A percentile compares a stretch with the other conserved stretches of the same genome.
These are phyloP conservation scores for Elymnias hypermnestra DNA, from an alignment of 1,140 invertebrate species.

Conservation along the genomic window DNA sequence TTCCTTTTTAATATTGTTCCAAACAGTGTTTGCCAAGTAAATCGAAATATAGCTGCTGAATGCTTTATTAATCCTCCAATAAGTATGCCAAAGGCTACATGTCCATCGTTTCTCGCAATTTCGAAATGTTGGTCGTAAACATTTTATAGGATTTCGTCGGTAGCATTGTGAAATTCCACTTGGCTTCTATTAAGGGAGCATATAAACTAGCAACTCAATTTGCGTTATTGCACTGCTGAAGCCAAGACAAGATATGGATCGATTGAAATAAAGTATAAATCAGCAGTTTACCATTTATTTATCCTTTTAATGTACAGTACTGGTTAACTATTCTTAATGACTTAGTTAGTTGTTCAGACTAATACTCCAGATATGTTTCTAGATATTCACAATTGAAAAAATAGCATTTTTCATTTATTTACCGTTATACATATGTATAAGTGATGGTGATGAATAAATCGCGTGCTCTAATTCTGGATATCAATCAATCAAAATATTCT, in stretches of 20 bases:
- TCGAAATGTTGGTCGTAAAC: slow-evolving; percentile 41
- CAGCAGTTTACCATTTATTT: background rate
- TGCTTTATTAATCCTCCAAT: slow-evolving; percentile 10
- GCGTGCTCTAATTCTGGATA: too few relatives aligned
- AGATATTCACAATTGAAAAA: too few relatives aligned
- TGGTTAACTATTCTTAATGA: too few relatives aligned
- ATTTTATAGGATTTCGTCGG: slow-evolving; percentile 40
- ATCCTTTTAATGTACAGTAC: too few relatives aligned
- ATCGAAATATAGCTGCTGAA: slow-evolving; percentile 6
- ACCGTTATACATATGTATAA: too few relatives aligned
- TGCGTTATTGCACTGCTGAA: slow-evolving; percentile 6
- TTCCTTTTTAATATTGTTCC: too few relatives aligned
- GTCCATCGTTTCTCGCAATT: slow-evolving; percentile 14
- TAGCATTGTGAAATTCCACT: slow-evolving; percentile 39
- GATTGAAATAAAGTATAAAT: slow-evolving; percentile 5
- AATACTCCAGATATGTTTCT: too few relatives aligned
- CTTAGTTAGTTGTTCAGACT: too few relatives aligned
- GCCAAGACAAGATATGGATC: slow-evolving; percentile 5
- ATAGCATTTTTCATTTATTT: too few relatives aligned
- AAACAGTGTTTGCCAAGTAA: slow-evolving; percentile 6
- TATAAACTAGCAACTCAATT: slow-evolving; percentile 11
- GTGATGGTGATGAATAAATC: too few relatives aligned
- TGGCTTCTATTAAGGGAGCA: slow-evolving; percentile 21
- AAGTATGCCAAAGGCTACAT: slow-evolving; percentile 11
- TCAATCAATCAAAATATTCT: too few relatives aligned